Evolutionary conservation across 1,140 invertebrate species (phyloP).

Genomic region (Hypsibius dujardini): DNA sequence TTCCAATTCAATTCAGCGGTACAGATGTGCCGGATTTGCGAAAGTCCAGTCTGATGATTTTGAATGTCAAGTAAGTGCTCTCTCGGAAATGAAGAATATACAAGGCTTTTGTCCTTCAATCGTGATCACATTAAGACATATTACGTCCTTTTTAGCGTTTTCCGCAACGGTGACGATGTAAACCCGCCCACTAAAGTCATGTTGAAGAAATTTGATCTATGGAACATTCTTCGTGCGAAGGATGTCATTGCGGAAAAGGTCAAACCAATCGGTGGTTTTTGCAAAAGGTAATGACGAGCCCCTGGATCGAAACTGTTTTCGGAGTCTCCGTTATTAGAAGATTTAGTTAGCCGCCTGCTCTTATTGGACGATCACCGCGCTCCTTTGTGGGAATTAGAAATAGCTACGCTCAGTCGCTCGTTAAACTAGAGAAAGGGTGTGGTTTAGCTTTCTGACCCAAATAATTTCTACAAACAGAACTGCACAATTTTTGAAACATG

Average conservation of each 20-base stretch:
- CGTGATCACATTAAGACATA: neutral
- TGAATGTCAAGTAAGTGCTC: neutral
- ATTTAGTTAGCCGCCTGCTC: too few relatives aligned
- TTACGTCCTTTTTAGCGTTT: neutral
- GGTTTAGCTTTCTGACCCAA: too few relatives aligned
- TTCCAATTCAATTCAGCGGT: neutral
- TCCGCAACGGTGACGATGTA: conserved; percentile 4
- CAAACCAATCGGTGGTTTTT: neutral
- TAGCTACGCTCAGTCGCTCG: too few relatives aligned
- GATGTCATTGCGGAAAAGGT: conserved; percentile 9
- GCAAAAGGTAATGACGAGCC: neutral
- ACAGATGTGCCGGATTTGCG: neutral
- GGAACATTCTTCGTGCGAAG: conserved; percentile 1
- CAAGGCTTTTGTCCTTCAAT: neutral
- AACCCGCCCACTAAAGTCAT: conserved; percentile 9
- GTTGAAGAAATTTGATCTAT: conserved; percentile 2
- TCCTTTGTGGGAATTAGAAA: too few relatives aligned
- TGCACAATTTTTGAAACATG: too few relatives aligned
- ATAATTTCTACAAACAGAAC: too few relatives aligned
- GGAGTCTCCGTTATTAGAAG: too few relatives aligned
- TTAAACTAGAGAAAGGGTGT: too few relatives aligned
- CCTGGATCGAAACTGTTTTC: too few relatives aligned
- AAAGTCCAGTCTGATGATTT: neutral
- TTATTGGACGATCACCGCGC: too few relatives aligned
- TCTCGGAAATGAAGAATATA: neutral